Base-by-base conservation (phyloP, 1,140 invertebrate species). In the Adoxophyes honmai region DNA sequence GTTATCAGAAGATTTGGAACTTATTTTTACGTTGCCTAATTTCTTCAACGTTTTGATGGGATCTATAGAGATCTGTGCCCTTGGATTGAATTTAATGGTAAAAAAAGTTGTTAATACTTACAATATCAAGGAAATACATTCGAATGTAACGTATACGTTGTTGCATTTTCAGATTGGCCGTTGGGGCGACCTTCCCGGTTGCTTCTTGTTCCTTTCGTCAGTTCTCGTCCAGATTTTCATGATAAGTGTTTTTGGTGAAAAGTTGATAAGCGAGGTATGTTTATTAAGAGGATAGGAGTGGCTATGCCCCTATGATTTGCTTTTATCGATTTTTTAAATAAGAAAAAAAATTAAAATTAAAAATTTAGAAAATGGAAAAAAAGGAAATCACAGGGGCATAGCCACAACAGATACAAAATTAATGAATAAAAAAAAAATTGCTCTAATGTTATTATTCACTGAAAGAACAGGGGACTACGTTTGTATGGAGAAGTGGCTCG, bases 191-290 rank as follows among this genome's bases (percentile, higher is more conserved):
- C 48, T 78, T 9, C 78, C 77, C 10, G 77, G 78, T 4, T 71
- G 70, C 6, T 33, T 83, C 28, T 59, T 86, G n/a, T 86, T 85
- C 60, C 61, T 85, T 4, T 16, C 59, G 0, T 82, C 80, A 0
- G 78, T 83, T 10, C 53, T 86, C 0, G 36, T 83, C 34, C 81
- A 87, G 68, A 80, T 87, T 53, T 63, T 82, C 9, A 81, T 87
- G 76, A 78, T 84, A 62, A 83, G 81, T 58, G 69, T 78, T 15
- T 87, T 80, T 42, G 82, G 81, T 0, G 81, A 87, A 71, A 78
- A 82, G 52, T 58, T 83, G 34, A 86, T 83, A 34, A 64, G 57
- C 52, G 78, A 83, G 73, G 83, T 84, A 70, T 60, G 6, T 28
- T 28, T n/a, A 28, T 35, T 38, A 44, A 6, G 21, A 3, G 6